Base-by-base conservation (phyloP, 2,888 invertebrate species). In the Phrixothrix hirtus region DNA sequence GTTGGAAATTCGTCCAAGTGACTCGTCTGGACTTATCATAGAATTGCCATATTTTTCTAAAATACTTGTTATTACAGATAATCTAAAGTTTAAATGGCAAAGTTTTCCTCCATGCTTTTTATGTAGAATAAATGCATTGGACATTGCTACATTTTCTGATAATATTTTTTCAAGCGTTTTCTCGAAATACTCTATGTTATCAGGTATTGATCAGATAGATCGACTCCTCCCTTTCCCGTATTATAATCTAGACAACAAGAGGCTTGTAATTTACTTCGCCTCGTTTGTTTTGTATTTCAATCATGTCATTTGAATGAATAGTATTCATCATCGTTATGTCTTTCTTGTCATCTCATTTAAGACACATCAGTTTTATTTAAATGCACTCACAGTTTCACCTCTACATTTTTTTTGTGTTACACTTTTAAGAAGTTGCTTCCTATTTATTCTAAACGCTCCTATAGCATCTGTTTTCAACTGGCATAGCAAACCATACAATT, bases 291-390 rank as follows among this genome's bases (percentile, higher is more conserved):
- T 5, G 4, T 7, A 5, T 7, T 21, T 21, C 21, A 7, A 21
- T 5, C 7, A 21, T 7, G 21, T n/a, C 4, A 21, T 29, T 29
- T 5, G 7, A n/a, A n/a, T 29, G 29, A n/a, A 10, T 29, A 2
- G 29, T 29, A 10, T 10, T 29, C 5, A 29, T 5, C 29, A 29
- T 29, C 2, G 29, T 29, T 6, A 29, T 10, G 2, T 5, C 7
- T 29, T 29, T 29, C 10, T 29, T 29, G 29, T 29, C 10, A 6
- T 9, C 10, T 2, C n/a, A 29, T 10, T 29, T 29, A 3, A 29
- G 7, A 29, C 29, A 29, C 29, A n/a, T 29, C 10, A 29, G n/a
- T n/a, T 29, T 29, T 29, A 3, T 29, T 29, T 29, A 29, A 29
- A 29, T 2, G 29, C 4, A n/a, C 2, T 2, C n/a, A n/a, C 4